phyloP scores from a whole-genome alignment of 2,797 vertebrate genomes.

The Microctenopoma steveboyesi region DNA sequence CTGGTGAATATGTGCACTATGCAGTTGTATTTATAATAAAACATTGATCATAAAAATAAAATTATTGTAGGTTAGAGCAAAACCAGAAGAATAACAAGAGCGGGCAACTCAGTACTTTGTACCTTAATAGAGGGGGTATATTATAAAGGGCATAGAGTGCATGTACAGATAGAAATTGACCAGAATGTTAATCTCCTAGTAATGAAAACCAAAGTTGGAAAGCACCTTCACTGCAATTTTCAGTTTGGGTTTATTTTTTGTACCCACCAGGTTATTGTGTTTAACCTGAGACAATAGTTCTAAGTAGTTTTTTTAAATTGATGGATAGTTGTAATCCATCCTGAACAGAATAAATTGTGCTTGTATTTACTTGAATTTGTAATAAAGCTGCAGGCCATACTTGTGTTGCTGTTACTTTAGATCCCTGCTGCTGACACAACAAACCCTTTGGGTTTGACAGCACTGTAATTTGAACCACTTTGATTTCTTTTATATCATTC shows the following conservation, averaged over 20 bases:
- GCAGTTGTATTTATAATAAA: too few relatives aligned
- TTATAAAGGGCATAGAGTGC: too few relatives aligned
- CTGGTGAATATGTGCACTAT: background rate
- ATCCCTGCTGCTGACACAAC: background rate
- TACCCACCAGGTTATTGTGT: background rate
- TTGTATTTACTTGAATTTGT: background rate
- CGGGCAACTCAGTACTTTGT: too few relatives aligned
- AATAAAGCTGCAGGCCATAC: background rate
- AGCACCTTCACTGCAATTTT: too few relatives aligned
- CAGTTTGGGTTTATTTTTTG: too few relatives aligned
- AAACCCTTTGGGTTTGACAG: conserved; percentile 7
- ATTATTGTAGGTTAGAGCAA: too few relatives aligned
- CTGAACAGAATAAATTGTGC: background rate
- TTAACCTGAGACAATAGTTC: background rate
- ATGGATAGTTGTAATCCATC: background rate
- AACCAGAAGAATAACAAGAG: too few relatives aligned
- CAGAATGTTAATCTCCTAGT: too few relatives aligned
- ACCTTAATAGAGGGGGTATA: too few relatives aligned
- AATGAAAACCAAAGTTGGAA: background rate
- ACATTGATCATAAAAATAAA: too few relatives aligned
- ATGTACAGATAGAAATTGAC: too few relatives aligned
- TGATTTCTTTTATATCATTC: conserved; percentile 13
- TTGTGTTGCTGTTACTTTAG: conserved; percentile 11
- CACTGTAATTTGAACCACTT: background rate
- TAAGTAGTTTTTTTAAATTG: too few relatives aligned